Conservation (phyloP, 2,797 vertebrate species). For the Miichthys miiuy region DNA sequence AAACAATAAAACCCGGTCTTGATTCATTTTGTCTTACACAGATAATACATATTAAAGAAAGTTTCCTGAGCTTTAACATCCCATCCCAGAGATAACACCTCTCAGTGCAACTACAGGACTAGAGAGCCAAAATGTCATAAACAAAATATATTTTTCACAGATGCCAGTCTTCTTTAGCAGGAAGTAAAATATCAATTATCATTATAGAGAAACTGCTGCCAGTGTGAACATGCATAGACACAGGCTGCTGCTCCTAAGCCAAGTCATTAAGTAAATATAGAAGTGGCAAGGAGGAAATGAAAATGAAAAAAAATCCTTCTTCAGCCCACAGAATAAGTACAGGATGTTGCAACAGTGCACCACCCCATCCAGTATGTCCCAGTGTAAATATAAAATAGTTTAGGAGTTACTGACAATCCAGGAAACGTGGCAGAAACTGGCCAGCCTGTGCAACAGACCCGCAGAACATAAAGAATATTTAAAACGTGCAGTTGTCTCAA, state of each 20-base stretch:
- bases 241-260: not conserved
- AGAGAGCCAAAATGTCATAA: too few relatives aligned
- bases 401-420: not conserved
- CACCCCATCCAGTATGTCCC: rapidly evolving
- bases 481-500: not conserved
- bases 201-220: not conserved
- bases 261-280: constrained; percentile 40
- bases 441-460: rapidly evolving
- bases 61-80: not conserved
- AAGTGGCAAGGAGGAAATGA: constrained; percentile 57
- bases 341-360: constrained; percentile 60
- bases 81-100: not conserved
- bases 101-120: not conserved
- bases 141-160: not conserved
- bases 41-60: not conserved
- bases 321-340: constrained; percentile 24
- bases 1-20: not conserved
- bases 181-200: not conserved
- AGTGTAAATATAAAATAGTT: not conserved
- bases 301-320: constrained; percentile 42
- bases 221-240: not conserved
- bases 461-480: not conserved
- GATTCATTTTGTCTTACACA: not conserved
- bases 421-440: constrained; percentile 18
- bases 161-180: not conserved